phyloP scores from a whole-genome alignment of 2,797 vertebrate genomes.

The Diplodus puntazzo region DNA sequence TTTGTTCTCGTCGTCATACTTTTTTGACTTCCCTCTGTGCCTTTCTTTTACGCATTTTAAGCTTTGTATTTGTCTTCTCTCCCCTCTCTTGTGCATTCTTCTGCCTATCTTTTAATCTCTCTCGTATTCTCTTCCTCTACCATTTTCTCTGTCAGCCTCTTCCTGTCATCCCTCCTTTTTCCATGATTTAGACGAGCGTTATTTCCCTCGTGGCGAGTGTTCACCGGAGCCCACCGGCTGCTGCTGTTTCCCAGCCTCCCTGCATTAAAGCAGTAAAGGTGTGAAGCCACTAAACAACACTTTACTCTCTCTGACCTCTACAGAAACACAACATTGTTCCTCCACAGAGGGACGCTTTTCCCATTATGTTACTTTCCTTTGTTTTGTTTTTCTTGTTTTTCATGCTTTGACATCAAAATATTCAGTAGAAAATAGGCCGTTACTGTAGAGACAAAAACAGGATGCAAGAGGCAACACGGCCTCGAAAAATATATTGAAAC shows the following conservation, averaged over 20 bases:
- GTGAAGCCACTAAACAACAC: constrained; percentile 26
- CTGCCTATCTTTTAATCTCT: constrained; percentile 15
- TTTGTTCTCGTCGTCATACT: neutral
- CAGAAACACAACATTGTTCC: constrained; percentile 1
- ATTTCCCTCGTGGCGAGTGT: constrained; percentile 50
- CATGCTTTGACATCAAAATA: neutral
- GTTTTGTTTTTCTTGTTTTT: constrained; percentile 24
- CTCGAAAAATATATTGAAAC: no score
- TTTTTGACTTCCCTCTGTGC: neutral
- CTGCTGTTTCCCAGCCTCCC: constrained; percentile 25
- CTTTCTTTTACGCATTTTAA: no score
- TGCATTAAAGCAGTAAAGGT: constrained; percentile 30
- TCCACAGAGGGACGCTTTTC: constrained; percentile 4
- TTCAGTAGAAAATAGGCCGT: constrained; percentile 6
- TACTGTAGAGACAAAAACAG: neutral
- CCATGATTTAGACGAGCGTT: constrained; percentile 51
- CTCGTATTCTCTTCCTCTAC: neutral
- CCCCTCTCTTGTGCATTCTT: constrained; percentile 4
- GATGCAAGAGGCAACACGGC: neutral
- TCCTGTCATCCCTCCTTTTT: constrained; percentile 39
- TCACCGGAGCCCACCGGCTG: constrained; percentile 49
- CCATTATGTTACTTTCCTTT: constrained; percentile 9
- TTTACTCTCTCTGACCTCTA: constrained; percentile 17
- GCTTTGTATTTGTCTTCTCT: neutral
- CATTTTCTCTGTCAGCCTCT: constrained; percentile 16